Conservation (phyloP, 2,113 vertebrate genomes). For the Platichthys stellatus region DNA sequence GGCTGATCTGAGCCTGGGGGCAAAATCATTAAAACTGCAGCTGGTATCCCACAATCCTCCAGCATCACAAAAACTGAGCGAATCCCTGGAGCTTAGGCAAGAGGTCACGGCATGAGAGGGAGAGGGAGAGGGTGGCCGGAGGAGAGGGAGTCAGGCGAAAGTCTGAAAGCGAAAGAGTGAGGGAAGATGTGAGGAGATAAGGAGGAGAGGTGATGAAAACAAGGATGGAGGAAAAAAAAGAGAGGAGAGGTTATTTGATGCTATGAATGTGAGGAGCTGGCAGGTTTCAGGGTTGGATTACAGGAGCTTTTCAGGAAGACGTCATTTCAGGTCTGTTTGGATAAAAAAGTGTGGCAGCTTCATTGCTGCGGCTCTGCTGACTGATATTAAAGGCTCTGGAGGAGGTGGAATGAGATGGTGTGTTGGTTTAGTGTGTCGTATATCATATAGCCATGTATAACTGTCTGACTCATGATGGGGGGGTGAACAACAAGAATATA, state of each 20-base stretch:
- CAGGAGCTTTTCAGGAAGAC: slow-evolving; percentile 65
- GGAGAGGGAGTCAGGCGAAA: slow-evolving; percentile 1
- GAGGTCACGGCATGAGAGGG: slow-evolving; percentile 52
- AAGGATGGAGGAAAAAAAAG: slow-evolving; percentile 2
- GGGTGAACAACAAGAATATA: not conserved
- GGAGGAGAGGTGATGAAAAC: slow-evolving; percentile 1
- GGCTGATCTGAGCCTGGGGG: slow-evolving; percentile 65
- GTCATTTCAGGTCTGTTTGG: slow-evolving; percentile 48
- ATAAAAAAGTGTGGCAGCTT: slow-evolving; percentile 61
- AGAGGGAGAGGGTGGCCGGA: not conserved
- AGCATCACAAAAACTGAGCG: slow-evolving; percentile 53
- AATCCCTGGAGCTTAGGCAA: slow-evolving; percentile 55
- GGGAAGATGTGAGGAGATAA: slow-evolving; percentile 14
- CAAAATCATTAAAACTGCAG: slow-evolving; percentile 81
- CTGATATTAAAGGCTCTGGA: slow-evolving; percentile 62
- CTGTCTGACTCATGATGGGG: slow-evolving; percentile 2
- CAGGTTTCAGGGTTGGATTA: slow-evolving; percentile 64
- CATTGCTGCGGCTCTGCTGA: slow-evolving; percentile 38
- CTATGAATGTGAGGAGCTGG: slow-evolving; percentile 45
- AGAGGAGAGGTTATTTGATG: slow-evolving; percentile 31
- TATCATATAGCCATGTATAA: not conserved
- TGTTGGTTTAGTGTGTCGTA: slow-evolving; percentile 22
- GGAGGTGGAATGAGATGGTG: slow-evolving; percentile 21
- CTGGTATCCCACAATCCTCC: slow-evolving; percentile 66
- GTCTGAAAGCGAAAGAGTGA: slow-evolving; percentile 2